Base-by-base conservation (phyloP, 2,797 vertebrate species). In the Clangula hyemalis region DNA sequence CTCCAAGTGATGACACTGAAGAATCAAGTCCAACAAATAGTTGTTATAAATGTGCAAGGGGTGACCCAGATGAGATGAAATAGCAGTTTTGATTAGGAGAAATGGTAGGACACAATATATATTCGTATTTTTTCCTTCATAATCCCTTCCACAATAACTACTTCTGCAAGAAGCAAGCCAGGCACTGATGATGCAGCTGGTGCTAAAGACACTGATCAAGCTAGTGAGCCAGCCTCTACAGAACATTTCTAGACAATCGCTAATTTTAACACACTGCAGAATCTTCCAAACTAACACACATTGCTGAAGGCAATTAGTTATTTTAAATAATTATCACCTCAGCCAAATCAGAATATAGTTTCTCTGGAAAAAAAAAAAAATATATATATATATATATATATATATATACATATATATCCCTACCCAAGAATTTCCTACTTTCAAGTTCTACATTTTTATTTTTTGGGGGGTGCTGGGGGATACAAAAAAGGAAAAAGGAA, bases 171-270 rank as follows among this genome's bases (percentile, higher is more conserved):
- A 74, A 54, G 51, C 51, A 77, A 77, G 22, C 11, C 45, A 71
- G 73, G 51, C 56, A 64, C 17, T 64, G 49, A 30, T 71, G 39
- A 65, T 85, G 68, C 28, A 89, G 51, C 17, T 74, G 49, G 7
- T 85, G 49, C 36, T 54, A 74, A 57, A 85, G n/a, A 70, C 66
- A 36, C 68, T 57, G 74, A 82, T 79, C 43, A 85, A 79, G 47
- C 11, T 47, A 61, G 53, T 30, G 43, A 91, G 82, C n/a, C 68
- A 93, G 70, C 25, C n/a, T 64, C 77, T 68, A 10, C 27, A 73
- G 38, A 87, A 70, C 34, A 88, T 75, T 93, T 72, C 85, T 84
- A 94, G 70, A n/a, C 16, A 75, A n/a, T 90, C 76, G 28, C 78
- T 90, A 75, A 56, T 86, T 89, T 84, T 91, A 79, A 88, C 32